Evolutionary conservation across 2,888 invertebrate genomes (phyloP), one percentile per base, ranked within the genome.

Genomic region (Ectemnius cavifrons): DNA sequence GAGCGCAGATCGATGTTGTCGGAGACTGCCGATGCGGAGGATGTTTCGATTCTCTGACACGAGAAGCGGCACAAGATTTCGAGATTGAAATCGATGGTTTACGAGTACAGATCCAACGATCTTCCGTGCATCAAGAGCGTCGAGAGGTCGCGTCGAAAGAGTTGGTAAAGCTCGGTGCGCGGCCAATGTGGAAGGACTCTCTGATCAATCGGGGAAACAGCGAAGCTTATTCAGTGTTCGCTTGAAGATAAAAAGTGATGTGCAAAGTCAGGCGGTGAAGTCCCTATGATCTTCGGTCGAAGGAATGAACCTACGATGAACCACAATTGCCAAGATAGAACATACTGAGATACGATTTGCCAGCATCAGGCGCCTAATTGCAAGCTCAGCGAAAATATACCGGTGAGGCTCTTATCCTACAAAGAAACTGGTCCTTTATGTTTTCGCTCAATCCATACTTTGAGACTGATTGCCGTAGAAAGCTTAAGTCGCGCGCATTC

Each of bases 11-110:
- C 65, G 4, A 83, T 79, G 72, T 23, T 80, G 47, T 28, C 63
- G 14, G 73, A 77, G 23, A 61, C 47, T 2, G 75, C 73, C 13
- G 71, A 82, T 5, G 65, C 68, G 0, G 81, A 84, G 11, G 76
- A 85, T 27, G 75, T 81, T 20, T 85, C 85, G 52, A 73, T 86
- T 61, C 81, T 87, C 61, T 87, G 86, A 86, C 74, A 56, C 8
- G 57, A 49, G 3, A 14, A 20, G 0, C 59, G 6, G 6, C 63
- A 45, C 0, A 52, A 16, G 56, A 76, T 80, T 72, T 71, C 47
- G 16, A 63, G 73, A n/a, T 71, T 74, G 60, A 76, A 73, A 72
- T 80, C 78, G 58, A 60, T 67, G 72, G 62, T 67, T 47, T 60
- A 67, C 16, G 63, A 72, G 16, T 67, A 45, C 13, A 65, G 47